Evolutionary conservation across 2,113 vertebrate species (phyloP), one percentile per base, ranked within the genome.

Genomic region (Anarrhichthys ocellatus): DNA sequence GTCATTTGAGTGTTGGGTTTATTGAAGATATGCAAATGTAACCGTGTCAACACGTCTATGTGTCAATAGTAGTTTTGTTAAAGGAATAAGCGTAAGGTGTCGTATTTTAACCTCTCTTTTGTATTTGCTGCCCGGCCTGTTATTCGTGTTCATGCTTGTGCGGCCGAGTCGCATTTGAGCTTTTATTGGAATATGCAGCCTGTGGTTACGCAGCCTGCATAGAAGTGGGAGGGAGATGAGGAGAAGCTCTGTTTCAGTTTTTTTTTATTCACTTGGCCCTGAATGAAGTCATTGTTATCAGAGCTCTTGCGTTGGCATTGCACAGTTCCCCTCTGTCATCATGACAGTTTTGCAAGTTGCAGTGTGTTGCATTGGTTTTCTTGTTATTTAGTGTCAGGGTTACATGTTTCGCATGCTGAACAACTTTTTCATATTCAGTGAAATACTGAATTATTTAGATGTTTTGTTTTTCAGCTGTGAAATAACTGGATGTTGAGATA

Each of bases 281-380:
- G 89, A 93, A 91, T 89, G 62, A 89, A 69, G 44, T 74, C 80
- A 65, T 88, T 85, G 85, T 91, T 76, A 50, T 88, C 67, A 7
- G 52, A 67, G 73, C 40, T 42, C 32, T 67, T 71, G 76, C 11
- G 29, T 61, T 64, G 42, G 29, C 50, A 36, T 54, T 59, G 66
- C 82, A 27, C 63, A 58, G 56, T 24, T 69, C 73, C 71, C 40
- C 52, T 75, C 61, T 24, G 58, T 46, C 69, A 64, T 58, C 27
- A 11, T 42, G 61, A 58, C 75, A 50, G n/a, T 17, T 18, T 32
- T 50, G 22, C 24, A 64, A 42, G 38, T 65, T 59, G 18, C 46
- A 56, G 42, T 20, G 68, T 24, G 13, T 36, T 63, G 13, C 34
- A 2, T 52, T 18, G 22, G 18, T 69, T 52, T 63, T 61, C 5